Conservation (phyloP, 2,113 vertebrate species). For the Pseudopipra pipra region DNA sequence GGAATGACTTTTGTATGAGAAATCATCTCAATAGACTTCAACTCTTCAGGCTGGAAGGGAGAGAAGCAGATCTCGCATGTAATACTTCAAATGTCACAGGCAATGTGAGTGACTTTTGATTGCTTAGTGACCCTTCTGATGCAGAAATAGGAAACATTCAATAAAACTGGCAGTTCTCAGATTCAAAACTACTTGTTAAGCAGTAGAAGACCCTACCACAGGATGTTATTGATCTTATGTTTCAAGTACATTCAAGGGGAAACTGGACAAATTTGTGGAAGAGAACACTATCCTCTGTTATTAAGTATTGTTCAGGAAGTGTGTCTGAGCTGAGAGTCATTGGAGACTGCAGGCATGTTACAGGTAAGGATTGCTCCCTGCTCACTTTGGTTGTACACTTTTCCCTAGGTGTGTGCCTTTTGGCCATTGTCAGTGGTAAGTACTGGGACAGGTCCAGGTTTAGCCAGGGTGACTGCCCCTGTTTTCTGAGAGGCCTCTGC, state of each 20-base stretch:
- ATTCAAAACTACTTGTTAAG: neutral
- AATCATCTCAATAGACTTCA: neutral
- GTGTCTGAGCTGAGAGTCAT: neutral
- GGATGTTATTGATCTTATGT: neutral
- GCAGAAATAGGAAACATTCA: neutral
- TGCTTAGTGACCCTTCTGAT: neutral
- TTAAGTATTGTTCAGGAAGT: neutral
- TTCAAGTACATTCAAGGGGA: neutral
- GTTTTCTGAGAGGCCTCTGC: neutral
- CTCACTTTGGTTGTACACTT: fast-evolving
- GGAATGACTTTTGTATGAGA: neutral
- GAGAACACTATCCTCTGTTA: neutral
- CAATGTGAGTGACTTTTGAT: neutral
- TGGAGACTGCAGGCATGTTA: neutral
- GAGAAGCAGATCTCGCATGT: neutral
- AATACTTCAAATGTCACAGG: neutral
- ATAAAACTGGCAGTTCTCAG: neutral
- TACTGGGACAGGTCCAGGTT: neutral
- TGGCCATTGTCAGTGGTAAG: neutral
- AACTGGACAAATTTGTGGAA: neutral
- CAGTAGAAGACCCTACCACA: neutral
- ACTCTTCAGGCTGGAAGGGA: neutral
- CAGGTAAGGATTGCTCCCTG: fast-evolving
- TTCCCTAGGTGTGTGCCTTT: neutral
- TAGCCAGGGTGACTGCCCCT: neutral